phyloP scores from a whole-genome alignment of 92 coral and sea anemone species.

The Epizoanthus ramosus region DNA sequence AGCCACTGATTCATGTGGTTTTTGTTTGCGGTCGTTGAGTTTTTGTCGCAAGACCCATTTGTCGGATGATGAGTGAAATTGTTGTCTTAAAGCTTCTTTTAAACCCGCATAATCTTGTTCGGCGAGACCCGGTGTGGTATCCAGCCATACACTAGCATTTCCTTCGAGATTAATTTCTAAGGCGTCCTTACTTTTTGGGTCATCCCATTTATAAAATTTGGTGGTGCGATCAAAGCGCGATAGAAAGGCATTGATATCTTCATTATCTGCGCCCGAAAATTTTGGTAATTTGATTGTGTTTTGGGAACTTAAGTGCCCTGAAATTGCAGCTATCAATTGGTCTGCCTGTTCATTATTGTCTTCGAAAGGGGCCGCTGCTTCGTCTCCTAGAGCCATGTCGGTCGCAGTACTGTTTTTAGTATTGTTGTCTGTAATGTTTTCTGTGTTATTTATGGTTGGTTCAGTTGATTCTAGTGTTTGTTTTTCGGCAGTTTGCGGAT shows the following conservation, averaged over 20 bases:
- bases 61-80: not conserved
- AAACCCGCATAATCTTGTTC: not conserved
- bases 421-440: no score
- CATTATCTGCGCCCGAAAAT: constrained; percentile 4
- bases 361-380: no score
- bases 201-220: not conserved
- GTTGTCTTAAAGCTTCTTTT: not conserved
- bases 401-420: no score
- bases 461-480: no score
- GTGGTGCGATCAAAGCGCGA: not conserved
- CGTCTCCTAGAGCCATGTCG: no score
- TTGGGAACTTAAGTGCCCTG: not conserved
- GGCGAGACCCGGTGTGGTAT: not conserved
- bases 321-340: no score
- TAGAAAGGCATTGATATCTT: not conserved
- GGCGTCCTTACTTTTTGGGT: not conserved
- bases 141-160: not conserved
- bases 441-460: no score
- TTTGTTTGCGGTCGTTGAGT: not conserved
- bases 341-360: no score
- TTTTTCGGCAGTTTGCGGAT: no score
- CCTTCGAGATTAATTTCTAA: not conserved
- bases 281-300: not conserved
- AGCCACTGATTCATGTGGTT: constrained; percentile 1
- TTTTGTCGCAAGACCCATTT: constrained; percentile 1